Evolutionary conservation across 1,140 invertebrate genomes (phyloP).

Genomic region (Bombus superbus): DNA sequence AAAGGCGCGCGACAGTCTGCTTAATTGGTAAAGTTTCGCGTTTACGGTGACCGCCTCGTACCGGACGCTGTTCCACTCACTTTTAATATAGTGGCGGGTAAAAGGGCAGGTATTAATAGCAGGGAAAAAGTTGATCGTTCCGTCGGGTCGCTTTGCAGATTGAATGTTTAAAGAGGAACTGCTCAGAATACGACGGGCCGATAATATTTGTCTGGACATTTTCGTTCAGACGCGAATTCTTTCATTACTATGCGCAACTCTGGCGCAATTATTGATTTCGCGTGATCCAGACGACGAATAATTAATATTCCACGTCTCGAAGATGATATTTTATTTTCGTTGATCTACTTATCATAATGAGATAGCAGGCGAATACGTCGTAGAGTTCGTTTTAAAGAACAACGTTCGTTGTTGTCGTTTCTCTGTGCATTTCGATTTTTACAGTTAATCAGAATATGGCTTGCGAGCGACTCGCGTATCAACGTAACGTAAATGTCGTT

Average conservation of each 20-base stretch:
- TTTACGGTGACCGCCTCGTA: background rate
- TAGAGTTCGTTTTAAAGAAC: too few relatives aligned
- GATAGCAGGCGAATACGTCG: too few relatives aligned
- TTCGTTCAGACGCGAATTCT: background rate
- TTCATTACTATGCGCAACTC: background rate
- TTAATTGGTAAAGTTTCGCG: slow-evolving; percentile 61
- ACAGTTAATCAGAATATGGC: too few relatives aligned
- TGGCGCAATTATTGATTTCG: too few relatives aligned
- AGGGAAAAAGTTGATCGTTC: slow-evolving; percentile 23
- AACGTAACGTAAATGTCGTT: too few relatives aligned
- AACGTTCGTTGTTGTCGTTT: too few relatives aligned
- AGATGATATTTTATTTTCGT: too few relatives aligned
- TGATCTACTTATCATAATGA: too few relatives aligned
- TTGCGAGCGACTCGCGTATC: too few relatives aligned
- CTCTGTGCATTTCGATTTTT: too few relatives aligned
- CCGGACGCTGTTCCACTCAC: background rate
- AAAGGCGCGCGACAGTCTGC: slow-evolving; percentile 34
- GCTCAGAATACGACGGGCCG: background rate
- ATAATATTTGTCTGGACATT: background rate
- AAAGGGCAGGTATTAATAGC: slow-evolving; percentile 30
- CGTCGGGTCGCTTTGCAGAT: background rate
- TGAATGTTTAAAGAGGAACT: slow-evolving; percentile 17
- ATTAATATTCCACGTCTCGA: too few relatives aligned
- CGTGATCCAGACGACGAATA: too few relatives aligned
- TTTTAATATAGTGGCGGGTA: slow-evolving; percentile 28